These are phyloP conservation scores for Emesis furor DNA, from an alignment of 2,888 invertebrate genomes.

Conservation along the genomic window DNA sequence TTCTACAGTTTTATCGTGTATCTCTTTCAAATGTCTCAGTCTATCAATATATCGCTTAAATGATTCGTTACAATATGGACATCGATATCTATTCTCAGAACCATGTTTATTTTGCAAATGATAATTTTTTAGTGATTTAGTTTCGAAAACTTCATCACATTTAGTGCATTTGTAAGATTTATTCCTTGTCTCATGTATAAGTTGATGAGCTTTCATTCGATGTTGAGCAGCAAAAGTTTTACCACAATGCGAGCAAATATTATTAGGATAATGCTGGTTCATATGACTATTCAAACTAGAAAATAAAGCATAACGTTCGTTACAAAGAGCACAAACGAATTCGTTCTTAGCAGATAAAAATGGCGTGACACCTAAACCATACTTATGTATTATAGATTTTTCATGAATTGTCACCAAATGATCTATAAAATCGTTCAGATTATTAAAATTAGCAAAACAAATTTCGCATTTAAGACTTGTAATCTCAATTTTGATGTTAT, in stretches of 20 bases:
- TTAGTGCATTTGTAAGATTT: conserved; percentile 81
- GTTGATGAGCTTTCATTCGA: conserved; percentile 83
- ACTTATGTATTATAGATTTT: conserved; percentile 80
- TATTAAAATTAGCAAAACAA: conserved; percentile 78
- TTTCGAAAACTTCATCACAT: conserved; percentile 82
- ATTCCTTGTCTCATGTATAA: conserved; percentile 79
- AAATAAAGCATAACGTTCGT: conserved; percentile 82
- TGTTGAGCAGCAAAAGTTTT: conserved; percentile 83
- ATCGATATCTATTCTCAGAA: conserved; percentile 79
- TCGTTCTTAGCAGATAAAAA: conserved; percentile 80
- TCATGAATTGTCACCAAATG: conserved; percentile 83
- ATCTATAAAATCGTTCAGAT: conserved; percentile 81
- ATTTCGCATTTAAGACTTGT: conserved; percentile 83
- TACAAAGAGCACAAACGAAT: conserved; percentile 83
- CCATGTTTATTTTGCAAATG: conserved; percentile 82
- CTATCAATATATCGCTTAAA: conserved; percentile 85
- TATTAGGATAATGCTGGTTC: conserved; percentile 86
- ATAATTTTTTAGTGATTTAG: conserved; percentile 79
- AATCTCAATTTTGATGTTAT: conserved; percentile 85
- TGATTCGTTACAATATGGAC: conserved; percentile 83
- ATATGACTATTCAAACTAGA: conserved; percentile 85
- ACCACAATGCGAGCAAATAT: conserved; percentile 86
- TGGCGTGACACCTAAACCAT: conserved; percentile 84
- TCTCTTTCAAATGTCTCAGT: conserved; percentile 80
- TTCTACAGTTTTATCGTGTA: conserved; percentile 83